These are phyloP conservation scores for Aegotheles bennettii DNA, from an alignment of 2,113 vertebrate genomes.

Conservation along the genomic window DNA sequence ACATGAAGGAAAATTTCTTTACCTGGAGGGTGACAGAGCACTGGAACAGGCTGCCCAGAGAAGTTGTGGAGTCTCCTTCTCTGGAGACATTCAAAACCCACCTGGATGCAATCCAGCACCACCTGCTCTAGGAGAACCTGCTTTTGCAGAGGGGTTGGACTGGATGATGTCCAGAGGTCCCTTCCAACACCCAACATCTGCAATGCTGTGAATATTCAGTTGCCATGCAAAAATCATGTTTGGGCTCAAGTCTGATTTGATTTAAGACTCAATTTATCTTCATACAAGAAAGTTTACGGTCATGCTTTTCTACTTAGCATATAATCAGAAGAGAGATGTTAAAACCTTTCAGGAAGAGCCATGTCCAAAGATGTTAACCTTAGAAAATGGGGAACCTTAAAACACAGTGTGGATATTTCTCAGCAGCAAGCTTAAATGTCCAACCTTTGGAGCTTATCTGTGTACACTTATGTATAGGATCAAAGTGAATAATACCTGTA, in stretches of 20 bases:
- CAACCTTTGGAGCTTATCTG: background rate
- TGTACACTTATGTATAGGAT: background rate
- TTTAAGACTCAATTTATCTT: constrained; percentile 12
- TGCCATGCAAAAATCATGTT: background rate
- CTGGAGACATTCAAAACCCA: too few relatives aligned
- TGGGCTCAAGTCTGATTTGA: background rate
- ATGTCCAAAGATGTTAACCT: background rate
- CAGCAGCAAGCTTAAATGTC: background rate
- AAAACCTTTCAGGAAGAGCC: background rate
- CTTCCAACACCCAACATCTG: too few relatives aligned
- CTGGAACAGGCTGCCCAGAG: too few relatives aligned
- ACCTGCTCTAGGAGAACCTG: too few relatives aligned
- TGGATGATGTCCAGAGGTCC: too few relatives aligned
- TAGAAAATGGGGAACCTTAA: background rate
- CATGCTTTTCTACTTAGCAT: background rate
- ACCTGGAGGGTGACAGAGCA: too few relatives aligned
- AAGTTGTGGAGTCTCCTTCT: too few relatives aligned
- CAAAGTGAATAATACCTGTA: background rate
- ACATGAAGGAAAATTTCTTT: too few relatives aligned
- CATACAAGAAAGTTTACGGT: background rate
- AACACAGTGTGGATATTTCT: background rate
- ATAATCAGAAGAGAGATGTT: background rate
- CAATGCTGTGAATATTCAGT: background rate
- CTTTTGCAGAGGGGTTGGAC: too few relatives aligned
- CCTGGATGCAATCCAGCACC: too few relatives aligned